These are phyloP conservation scores for Ridgeia piscesae DNA, from an alignment of 1,140 invertebrate species.

Conservation along the genomic window DNA sequence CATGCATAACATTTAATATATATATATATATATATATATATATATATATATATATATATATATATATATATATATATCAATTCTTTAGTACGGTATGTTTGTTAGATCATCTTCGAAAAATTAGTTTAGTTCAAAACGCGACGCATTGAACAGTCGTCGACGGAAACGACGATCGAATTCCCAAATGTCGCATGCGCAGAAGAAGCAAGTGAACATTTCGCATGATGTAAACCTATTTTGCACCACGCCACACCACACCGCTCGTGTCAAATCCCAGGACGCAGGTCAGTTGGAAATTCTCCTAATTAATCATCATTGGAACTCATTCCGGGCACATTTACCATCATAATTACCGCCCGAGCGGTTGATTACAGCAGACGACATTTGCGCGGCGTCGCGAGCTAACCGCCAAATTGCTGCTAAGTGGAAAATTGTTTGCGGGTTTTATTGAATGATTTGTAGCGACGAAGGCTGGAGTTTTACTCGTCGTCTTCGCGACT, in stretches of 20 bases:
- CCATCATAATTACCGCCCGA: not conserved
- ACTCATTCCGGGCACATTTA: not conserved
- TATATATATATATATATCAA: too few relatives aligned
- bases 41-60: too few relatives aligned
- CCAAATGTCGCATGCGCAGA: not conserved
- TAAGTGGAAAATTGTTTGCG: slow-evolving; percentile 5
- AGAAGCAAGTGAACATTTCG: not conserved
- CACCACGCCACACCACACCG: not conserved
- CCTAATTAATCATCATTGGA: not conserved
- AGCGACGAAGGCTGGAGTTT: not conserved
- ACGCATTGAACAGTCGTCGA: not conserved
- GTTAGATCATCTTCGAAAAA: not conserved
- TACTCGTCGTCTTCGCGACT: not conserved
- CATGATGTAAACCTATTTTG: not conserved
- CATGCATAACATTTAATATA: not conserved
- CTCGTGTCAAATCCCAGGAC: not conserved
- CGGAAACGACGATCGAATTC: not conserved
- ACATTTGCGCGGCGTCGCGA: not conserved
- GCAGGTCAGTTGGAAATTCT: not conserved
- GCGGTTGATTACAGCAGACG: not conserved
- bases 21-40: too few relatives aligned
- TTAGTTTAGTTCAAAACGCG: not conserved
- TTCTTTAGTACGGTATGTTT: not conserved
- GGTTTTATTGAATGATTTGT: slow-evolving; percentile 1
- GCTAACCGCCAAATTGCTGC: not conserved